phyloP scores from a whole-genome alignment of 2,113 vertebrate species.

The Mustela nigripes region DNA sequence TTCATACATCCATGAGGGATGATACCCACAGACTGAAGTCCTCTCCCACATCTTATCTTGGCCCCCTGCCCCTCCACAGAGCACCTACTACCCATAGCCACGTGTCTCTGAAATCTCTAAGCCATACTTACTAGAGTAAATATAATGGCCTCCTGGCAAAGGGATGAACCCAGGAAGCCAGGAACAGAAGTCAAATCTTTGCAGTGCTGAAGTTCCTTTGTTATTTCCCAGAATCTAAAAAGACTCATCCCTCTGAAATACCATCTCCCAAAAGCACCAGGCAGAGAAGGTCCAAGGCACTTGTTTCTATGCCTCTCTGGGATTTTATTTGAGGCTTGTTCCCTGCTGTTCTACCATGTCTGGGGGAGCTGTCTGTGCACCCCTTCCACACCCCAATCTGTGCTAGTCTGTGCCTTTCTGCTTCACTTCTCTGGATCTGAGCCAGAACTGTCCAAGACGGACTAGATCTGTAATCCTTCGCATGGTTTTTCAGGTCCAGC shows the following conservation, averaged over 20 bases:
- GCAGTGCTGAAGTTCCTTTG: constrained; percentile 80
- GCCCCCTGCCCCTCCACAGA: constrained; percentile 79
- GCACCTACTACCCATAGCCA: constrained; percentile 74
- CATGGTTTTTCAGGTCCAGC: neutral
- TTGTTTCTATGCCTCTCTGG: rapidly evolving
- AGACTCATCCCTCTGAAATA: constrained; percentile 76
- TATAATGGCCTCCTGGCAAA: neutral
- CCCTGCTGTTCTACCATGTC: neutral
- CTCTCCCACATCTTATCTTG: constrained; percentile 79
- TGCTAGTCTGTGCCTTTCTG: neutral
- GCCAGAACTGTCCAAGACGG: neutral
- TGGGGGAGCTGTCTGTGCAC: neutral
- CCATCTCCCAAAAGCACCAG: neutral
- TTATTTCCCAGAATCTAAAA: constrained; percentile 81
- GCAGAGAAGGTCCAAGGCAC: neutral
- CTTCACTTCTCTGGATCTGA: neutral
- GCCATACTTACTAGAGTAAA: constrained; percentile 76
- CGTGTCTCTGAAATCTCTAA: constrained; percentile 78
- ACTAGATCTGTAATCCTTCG: neutral
- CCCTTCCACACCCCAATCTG: too few species aligned
- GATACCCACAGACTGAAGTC: constrained; percentile 81
- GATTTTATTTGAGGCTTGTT: neutral
- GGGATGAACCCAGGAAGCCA: neutral
- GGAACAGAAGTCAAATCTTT: neutral
- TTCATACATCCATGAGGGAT: neutral